Evolutionary conservation across 2,113 vertebrate genomes (phyloP), one percentile per base, ranked within the genome.

Genomic region (Macquaria ambigua): DNA sequence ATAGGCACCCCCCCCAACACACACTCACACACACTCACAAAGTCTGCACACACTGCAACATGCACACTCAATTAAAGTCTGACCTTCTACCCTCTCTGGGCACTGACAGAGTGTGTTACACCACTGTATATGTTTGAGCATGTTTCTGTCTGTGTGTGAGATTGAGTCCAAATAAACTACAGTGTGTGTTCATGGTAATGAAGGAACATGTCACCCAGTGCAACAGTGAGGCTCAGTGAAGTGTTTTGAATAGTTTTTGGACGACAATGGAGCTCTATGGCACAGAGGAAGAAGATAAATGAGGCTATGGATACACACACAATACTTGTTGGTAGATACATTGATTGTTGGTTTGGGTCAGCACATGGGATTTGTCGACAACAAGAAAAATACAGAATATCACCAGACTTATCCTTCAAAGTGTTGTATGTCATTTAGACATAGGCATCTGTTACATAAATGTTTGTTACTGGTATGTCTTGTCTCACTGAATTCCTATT

Each of bases 61-160:
- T 88, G 85, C 70, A 91, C 92, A 94, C 93, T 95, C 95, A 94
- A 96, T 96, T 96, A 95, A 95, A 94, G 91, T 85, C 71, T 94
- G 93, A 95, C 74, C 86, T 90, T 84, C 79, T 84, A 43, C 59
- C 74, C 84, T 84, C 53, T 85, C 37, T 61, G 59, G 66, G 81
- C 77, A 56, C 89, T 88, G 82, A 81, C 80, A 58, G 82, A 82
- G 62, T 66, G 74, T 79, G 78, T 84, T 82, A 80, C 63, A 39
- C 67, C 63, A 34, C 63, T 20, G 20, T 64, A 18, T 84, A 12
- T 76, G 8, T 28, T 59, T 75, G 56, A 59, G 68, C 56, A 43
- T 25, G 34, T n/a, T 1, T 66, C 56, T 56, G 66, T 41, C 20
- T 79, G 55, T 73, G 28, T 70, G 48, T 25, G 41, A 6, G 39